Base-by-base conservation (phyloP, 2,888 invertebrate species). In the Hyles lineata region DNA sequence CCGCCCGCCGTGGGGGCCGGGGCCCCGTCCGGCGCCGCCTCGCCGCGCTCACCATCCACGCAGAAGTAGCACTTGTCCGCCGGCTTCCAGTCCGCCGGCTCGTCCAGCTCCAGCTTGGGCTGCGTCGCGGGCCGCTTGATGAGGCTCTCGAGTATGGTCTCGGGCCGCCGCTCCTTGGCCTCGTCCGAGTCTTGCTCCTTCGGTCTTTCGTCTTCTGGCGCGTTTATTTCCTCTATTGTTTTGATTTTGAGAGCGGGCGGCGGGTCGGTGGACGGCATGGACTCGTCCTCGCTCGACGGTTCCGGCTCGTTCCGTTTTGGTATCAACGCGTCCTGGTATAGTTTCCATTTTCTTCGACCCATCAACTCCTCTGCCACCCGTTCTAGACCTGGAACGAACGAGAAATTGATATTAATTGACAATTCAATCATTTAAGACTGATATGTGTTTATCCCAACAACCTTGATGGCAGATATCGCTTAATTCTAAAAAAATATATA, bases 271-370 rank as follows among this genome's bases (percentile, higher is more conserved):
- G 92, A 87, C 80, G 90, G 93, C 87, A 90, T 91, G 83, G 92
- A 91, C 80, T 92, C 92, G 80, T 90, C 91, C 89, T 92, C 92
- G 92, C 92, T 93, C 81, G 91, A 92, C 75, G 83, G 86, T 73
- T 92, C 92, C 80, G 85, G 91, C 78, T 93, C 94, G 85, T 80
- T 87, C 80, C 91, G 89, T 84, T 91, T 91, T 87, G 93, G 92
- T 85, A 94, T 89, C 92, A 95, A 92, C 84, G 95, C 95, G 96
- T 98, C 97, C 96, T 98, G 98, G 95, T 97, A 98, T 95, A 97
- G 96, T 96, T 97, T 97, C 98, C 98, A 98, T 98, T 97, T 98
- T 97, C 98, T 97, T 96, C 97, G 97, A 96, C 98, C 98, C 98
- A 98, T 98, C 96, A 98, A 97, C 97, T 98, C 98, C 96, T 98